Evolutionary conservation across 2,113 vertebrate genomes (phyloP).

Genomic region (Nothocercus nigrocapillus): DNA sequence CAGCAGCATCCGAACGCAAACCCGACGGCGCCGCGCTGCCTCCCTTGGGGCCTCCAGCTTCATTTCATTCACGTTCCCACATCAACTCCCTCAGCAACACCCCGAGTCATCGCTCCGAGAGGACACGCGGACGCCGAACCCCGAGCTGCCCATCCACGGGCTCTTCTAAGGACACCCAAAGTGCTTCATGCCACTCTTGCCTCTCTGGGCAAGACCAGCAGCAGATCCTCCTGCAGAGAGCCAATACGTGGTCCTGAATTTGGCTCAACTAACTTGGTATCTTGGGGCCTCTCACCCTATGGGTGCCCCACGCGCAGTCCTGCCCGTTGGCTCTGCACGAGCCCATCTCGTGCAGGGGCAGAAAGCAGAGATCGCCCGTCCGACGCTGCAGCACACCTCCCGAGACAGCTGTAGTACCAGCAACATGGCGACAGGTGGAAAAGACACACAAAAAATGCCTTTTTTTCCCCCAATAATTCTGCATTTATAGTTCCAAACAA

Average conservation of each 20-base stretch:
- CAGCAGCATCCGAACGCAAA: constrained; percentile 17
- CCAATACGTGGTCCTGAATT: background rate
- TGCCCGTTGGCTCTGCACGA: background rate
- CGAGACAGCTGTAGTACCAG: background rate
- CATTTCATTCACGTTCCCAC: constrained; percentile 29
- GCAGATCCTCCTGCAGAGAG: background rate
- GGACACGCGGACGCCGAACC: constrained; percentile 51
- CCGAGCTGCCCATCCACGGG: constrained; percentile 59
- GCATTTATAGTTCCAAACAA: background rate
- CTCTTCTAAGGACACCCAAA: no score
- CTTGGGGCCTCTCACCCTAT: background rate
- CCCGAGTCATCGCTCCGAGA: constrained; percentile 10
- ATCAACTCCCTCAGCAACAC: constrained; percentile 43
- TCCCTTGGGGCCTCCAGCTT: constrained; percentile 11
- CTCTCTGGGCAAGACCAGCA: no score
- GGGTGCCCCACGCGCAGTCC: background rate
- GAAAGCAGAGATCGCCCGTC: background rate
- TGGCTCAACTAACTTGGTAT: background rate
- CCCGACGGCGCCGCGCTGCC: background rate
- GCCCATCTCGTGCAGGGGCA: background rate
- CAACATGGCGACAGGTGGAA: background rate
- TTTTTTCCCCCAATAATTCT: background rate
- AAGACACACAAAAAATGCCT: accelerated
- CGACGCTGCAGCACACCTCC: background rate
- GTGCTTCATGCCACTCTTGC: no score